Evolutionary conservation across 2,797 vertebrate genomes (phyloP).

Genomic region (Mallotus villosus): DNA sequence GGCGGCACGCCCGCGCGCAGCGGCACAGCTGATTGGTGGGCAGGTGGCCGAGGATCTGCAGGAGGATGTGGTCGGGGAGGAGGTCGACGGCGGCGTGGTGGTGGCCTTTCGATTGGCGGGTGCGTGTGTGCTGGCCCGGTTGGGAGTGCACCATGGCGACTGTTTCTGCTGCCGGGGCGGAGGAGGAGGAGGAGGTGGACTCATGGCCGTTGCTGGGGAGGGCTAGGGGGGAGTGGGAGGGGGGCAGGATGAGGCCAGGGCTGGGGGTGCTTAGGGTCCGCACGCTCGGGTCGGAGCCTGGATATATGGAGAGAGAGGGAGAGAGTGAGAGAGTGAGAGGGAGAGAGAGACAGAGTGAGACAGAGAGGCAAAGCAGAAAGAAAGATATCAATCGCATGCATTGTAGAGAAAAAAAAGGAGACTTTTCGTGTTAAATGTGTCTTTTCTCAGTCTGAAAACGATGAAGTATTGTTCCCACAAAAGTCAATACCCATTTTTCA

Average conservation of each 20-base stretch:
- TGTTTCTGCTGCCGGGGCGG: conserved; percentile 86
- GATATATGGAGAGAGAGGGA: background rate
- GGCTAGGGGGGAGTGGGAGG: conserved; percentile 71
- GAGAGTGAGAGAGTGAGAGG: background rate
- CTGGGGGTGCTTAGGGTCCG: conserved; percentile 94
- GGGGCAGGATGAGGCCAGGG: conserved; percentile 89
- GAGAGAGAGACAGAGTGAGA: background rate
- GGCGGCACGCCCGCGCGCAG: conserved; percentile 89
- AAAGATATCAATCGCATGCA: background rate
- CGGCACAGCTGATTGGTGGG: conserved; percentile 96
- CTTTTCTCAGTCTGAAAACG: background rate
- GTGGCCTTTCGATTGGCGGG: conserved; percentile 77
- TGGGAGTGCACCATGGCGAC: conserved; percentile 90
- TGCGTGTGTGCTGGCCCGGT: conserved; percentile 75
- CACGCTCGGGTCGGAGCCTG: conserved; percentile 93
- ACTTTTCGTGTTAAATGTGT: background rate
- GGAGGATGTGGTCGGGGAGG: conserved; percentile 86
- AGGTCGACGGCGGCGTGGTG: conserved; percentile 83
- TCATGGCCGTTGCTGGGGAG: conserved; percentile 84
- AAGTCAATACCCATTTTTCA: background rate
- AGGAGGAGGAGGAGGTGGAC: conserved; percentile 84
- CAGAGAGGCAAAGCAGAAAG: background rate
- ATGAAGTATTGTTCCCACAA: background rate
- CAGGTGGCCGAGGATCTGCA: conserved; percentile 91
- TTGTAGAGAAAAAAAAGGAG: background rate